These are phyloP conservation scores for Acanthaster planci DNA, from an alignment of 35 echinoderm and acorn worm species.

Conservation along the genomic window DNA sequence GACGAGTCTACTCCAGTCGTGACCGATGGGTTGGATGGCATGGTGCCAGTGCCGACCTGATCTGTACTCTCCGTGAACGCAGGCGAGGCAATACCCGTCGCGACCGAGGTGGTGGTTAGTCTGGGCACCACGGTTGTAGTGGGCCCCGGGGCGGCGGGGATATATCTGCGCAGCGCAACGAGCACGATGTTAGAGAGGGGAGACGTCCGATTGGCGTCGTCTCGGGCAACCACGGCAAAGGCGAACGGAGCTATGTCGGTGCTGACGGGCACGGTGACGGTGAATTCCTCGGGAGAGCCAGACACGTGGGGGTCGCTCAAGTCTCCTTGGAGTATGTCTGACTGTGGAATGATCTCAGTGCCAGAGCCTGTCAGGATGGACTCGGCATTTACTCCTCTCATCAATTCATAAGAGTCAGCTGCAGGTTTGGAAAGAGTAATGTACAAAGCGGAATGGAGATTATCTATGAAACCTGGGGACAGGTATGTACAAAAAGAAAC, in stretches of 20 bases:
- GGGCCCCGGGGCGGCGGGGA: neutral
- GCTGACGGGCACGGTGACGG: neutral
- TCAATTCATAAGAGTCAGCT: neutral
- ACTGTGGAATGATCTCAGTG: neutral
- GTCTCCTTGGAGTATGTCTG: neutral
- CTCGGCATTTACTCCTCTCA: neutral
- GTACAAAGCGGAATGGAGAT: no score
- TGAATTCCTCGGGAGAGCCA: neutral
- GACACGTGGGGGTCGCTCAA: neutral
- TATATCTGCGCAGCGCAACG: neutral
- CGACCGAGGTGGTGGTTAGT: no score
- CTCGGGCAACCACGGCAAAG: neutral
- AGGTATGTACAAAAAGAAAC: no score
- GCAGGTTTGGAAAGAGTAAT: neutral
- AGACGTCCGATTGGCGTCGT: neutral
- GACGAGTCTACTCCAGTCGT: no score
- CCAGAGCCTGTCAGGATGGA: neutral
- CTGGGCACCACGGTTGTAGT: neutral
- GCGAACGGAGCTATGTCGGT: neutral
- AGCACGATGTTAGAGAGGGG: neutral
- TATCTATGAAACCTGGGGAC: no score
- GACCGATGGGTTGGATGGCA: no score
- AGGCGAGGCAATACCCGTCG: no score
- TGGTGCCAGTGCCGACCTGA: no score
- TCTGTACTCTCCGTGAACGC: no score